Percentiles rank a stretch among this genome's conserved stretches.
phyloP scores from a whole-genome alignment of 1,140 invertebrate genomes.

The Halictus rubicundus region DNA sequence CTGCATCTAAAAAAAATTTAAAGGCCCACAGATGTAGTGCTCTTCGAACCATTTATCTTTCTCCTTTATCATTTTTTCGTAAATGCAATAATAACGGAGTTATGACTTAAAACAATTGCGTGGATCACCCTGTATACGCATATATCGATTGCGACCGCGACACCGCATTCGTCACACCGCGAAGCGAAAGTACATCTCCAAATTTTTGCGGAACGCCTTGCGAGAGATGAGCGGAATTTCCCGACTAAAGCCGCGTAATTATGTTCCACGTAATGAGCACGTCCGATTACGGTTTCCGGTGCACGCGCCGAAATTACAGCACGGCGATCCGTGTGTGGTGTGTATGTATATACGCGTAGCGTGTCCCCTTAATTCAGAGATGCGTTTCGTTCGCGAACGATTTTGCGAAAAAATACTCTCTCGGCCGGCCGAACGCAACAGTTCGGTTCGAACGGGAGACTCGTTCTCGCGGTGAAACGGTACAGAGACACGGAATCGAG shows the following conservation, averaged over 20 bases:
- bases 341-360: no score
- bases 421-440: neutral
- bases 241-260: neutral
- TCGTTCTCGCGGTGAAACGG: neutral
- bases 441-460: slow-evolving; percentile 3
- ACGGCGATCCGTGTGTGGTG: neutral
- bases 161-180: neutral
- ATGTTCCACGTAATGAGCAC: no score
- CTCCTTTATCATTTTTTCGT: no score
- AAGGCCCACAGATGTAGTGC: no score
- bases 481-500: neutral
- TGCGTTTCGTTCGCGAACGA: slow-evolving; percentile 1
- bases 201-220: neutral
- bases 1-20: no score
- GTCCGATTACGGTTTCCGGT: neutral
- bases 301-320: neutral
- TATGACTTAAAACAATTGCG: no score
- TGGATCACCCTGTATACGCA: neutral
- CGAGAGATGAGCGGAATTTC: neutral
- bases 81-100: no score
- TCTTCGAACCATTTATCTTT: no score
- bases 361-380: slow-evolving; percentile 10
- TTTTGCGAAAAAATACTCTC: slow-evolving; percentile 11
- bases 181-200: slow-evolving; percentile 15
- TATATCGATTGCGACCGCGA: neutral